Evolutionary conservation across 2,888 invertebrate species (phyloP).

Genomic region (Idaea aversata): DNA sequence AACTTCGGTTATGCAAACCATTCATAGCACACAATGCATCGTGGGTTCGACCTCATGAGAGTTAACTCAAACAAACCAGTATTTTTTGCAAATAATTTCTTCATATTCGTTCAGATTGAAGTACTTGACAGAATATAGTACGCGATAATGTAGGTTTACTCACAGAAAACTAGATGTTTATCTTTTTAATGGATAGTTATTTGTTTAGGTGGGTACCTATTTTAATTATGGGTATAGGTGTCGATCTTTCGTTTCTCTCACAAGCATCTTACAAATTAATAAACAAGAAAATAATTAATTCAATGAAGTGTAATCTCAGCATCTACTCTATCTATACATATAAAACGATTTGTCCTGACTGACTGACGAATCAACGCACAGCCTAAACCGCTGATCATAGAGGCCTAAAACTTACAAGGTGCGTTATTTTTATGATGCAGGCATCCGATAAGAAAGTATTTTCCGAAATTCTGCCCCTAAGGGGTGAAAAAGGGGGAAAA

Average conservation of each 20-base stretch:
- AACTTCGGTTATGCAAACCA: constrained; percentile 31
- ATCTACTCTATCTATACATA: not conserved
- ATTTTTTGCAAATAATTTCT: constrained; percentile 28
- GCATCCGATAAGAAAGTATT: too few relatives aligned
- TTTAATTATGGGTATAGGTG: not conserved
- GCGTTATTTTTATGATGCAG: too few relatives aligned
- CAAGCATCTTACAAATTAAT: not conserved
- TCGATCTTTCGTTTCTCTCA: not conserved
- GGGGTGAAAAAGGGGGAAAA: too few relatives aligned
- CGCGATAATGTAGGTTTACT: not conserved
- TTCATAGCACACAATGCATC: constrained; percentile 30
- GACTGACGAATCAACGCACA: too few relatives aligned
- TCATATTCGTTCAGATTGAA: constrained; percentile 15
- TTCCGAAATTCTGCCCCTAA: too few relatives aligned
- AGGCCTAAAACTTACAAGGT: too few relatives aligned
- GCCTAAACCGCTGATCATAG: too few relatives aligned
- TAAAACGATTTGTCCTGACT: too few relatives aligned
- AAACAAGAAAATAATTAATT: not conserved
- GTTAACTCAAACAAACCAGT: constrained; percentile 18
- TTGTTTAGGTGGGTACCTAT: not conserved
- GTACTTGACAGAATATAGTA: constrained; percentile 16
- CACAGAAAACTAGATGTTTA: not conserved
- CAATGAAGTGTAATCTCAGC: not conserved
- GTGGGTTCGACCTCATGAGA: constrained; percentile 37
- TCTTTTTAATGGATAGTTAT: not conserved